Evolutionary conservation across 1,140 invertebrate genomes (phyloP).

Genomic region (Drosophila kohkoa): DNA sequence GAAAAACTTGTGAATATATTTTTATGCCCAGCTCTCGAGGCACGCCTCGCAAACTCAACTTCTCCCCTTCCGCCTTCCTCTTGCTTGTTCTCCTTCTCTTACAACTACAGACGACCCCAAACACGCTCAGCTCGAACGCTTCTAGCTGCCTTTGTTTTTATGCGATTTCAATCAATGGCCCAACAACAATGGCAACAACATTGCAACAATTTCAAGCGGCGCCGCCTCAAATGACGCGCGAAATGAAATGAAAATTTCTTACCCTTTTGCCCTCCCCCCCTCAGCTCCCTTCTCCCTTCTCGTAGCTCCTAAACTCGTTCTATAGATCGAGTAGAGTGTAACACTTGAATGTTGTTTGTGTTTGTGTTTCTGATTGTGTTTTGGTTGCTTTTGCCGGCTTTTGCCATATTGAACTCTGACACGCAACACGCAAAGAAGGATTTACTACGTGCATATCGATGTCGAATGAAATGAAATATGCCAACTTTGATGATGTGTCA

Average conservation of each 20-base stretch:
- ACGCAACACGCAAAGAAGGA: slow-evolving; percentile 69
- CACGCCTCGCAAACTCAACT: neutral
- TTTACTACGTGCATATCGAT: slow-evolving; percentile 44
- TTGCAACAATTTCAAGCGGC: slow-evolving; percentile 74
- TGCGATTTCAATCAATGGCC: slow-evolving; percentile 75
- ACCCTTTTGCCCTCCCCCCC: neutral
- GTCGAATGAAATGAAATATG: slow-evolving; percentile 73
- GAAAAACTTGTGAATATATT: slow-evolving; percentile 61
- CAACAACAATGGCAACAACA: slow-evolving; percentile 40
- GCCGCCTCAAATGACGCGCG: slow-evolving; percentile 80
- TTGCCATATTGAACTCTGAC: slow-evolving; percentile 75
- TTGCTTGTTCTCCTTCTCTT: too few relatives aligned
- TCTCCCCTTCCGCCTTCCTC: neutral
- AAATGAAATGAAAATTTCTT: slow-evolving; percentile 78
- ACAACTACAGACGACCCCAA: neutral
- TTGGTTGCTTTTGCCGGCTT: slow-evolving; percentile 12
- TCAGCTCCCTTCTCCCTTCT: neutral
- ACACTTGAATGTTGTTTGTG: slow-evolving; percentile 80
- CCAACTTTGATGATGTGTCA: slow-evolving; percentile 80
- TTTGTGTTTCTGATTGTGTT: slow-evolving; percentile 69
- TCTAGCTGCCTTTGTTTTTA: slow-evolving; percentile 61
- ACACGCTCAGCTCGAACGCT: slow-evolving; percentile 1
- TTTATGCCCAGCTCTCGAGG: slow-evolving; percentile 26
- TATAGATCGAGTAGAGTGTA: slow-evolving; percentile 66
- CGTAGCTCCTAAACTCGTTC: neutral